Evolutionary conservation across 2,113 vertebrate species (phyloP).

Genomic region (Conger conger): DNA sequence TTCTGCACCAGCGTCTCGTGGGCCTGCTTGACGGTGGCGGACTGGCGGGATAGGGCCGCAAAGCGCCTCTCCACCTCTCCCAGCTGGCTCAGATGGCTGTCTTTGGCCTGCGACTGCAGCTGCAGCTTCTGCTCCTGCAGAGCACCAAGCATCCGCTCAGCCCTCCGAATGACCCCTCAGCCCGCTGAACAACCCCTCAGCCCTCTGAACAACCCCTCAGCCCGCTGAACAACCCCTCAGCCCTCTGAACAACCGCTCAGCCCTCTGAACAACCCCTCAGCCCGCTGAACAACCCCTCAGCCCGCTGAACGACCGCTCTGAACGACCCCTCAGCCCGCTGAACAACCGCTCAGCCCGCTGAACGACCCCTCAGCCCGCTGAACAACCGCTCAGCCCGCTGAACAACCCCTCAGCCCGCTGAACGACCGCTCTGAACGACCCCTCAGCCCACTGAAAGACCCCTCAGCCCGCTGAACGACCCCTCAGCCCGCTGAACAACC

Average conservation of each 20-base stretch:
- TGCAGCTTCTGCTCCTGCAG: slow-evolving; percentile 85
- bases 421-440: slow-evolving; percentile 27
- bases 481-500: not conserved
- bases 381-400: slow-evolving; percentile 2
- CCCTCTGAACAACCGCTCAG: slow-evolving; percentile 4
- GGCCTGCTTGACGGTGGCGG: slow-evolving; percentile 73
- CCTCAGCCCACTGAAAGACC: not conserved
- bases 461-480: slow-evolving; percentile 24
- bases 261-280: slow-evolving; percentile 16
- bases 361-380: not conserved
- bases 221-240: not conserved
- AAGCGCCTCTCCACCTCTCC: slow-evolving; percentile 86
- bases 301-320: too few species aligned
- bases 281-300: not conserved
- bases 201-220: slow-evolving; percentile 4
- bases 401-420: too few species aligned
- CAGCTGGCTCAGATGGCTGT: slow-evolving; percentile 82
- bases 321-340: too few species aligned
- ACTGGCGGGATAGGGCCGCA: slow-evolving; percentile 73
- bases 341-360: slow-evolving; percentile 2
- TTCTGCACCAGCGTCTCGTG: slow-evolving; percentile 82
- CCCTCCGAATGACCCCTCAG: slow-evolving; percentile 13
- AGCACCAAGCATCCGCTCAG: too few species aligned
- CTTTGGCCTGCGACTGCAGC: slow-evolving; percentile 78
- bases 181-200: not conserved